Percentiles rank a stretch among this genome's conserved stretches.
Conservation (phyloP, 2,113 vertebrate genomes). For the Sander vitreus region DNA sequence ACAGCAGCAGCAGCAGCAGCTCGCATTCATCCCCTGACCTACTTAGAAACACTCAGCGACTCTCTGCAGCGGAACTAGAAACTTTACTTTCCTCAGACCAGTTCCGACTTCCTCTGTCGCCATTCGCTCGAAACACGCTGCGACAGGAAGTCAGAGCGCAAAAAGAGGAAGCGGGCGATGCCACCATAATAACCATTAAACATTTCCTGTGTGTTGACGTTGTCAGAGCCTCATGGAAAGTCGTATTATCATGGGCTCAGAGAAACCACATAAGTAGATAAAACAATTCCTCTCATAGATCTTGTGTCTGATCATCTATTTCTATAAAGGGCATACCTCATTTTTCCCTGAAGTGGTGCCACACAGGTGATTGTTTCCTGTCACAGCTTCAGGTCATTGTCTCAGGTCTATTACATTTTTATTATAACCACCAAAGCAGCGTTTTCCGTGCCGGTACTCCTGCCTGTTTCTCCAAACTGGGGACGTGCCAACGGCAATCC, state of each 20-base stretch:
- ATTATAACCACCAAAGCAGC: background rate
- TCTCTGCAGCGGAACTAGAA: slow-evolving; percentile 22
- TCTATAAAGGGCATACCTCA: background rate
- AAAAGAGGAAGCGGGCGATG: slow-evolving; percentile 77
- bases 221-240: slow-evolving; percentile 58
- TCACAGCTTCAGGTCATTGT: background rate
- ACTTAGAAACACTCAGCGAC: slow-evolving; percentile 33
- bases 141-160: slow-evolving; percentile 70
- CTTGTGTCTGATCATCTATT: background rate
- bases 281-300: background rate
- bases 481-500: too few species aligned
- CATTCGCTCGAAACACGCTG: slow-evolving; percentile 27
- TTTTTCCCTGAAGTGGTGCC: background rate
- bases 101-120: slow-evolving; percentile 66
- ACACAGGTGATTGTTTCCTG: background rate
- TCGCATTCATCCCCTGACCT: slow-evolving; percentile 45
- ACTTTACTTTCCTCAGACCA: slow-evolving; percentile 36
- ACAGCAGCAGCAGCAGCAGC: background rate
- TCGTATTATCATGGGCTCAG: background rate
- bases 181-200: slow-evolving; percentile 66
- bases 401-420: background rate
- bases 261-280: background rate
- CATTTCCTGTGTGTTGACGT: slow-evolving; percentile 60
- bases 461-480: too few species aligned
- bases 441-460: too few species aligned